Conservation (phyloP, 2,888 invertebrate species). For the Xestia xanthographa region DNA sequence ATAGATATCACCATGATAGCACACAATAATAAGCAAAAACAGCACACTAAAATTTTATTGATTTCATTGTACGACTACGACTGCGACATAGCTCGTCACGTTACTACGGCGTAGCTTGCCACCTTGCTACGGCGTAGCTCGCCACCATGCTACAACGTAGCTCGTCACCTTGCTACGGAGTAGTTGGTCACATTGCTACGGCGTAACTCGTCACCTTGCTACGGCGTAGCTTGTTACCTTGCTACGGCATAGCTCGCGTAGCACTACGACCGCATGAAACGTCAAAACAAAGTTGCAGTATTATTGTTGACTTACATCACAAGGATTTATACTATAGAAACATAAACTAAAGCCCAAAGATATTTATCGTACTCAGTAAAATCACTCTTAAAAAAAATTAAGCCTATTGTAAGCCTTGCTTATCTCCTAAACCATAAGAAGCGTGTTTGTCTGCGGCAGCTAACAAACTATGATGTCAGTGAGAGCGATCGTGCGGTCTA, state of each 20-base stretch:
- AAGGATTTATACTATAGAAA: background rate
- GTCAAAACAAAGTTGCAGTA: background rate
- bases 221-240: background rate
- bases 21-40: background rate
- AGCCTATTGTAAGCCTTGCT: background rate
- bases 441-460: conserved; percentile 10
- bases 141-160: too few relatives aligned
- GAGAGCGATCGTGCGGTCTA: conserved; percentile 50
- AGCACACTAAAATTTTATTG: background rate
- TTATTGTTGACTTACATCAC: background rate
- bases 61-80: background rate
- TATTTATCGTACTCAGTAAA: background rate
- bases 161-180: background rate
- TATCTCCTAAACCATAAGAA: conserved; percentile 30
- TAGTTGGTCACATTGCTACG: background rate
- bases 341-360: background rate
- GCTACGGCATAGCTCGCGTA: conserved; percentile 26
- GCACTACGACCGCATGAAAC: background rate
- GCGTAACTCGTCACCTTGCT: too few relatives aligned
- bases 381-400: background rate
- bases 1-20: background rate
- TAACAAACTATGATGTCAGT: conserved; percentile 53
- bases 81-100: background rate
- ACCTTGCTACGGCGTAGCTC: conserved; percentile 18
- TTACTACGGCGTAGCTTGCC: background rate